These are phyloP conservation scores for Cuculus canorus DNA, from an alignment of 2,797 vertebrate genomes.

Conservation along the genomic window DNA sequence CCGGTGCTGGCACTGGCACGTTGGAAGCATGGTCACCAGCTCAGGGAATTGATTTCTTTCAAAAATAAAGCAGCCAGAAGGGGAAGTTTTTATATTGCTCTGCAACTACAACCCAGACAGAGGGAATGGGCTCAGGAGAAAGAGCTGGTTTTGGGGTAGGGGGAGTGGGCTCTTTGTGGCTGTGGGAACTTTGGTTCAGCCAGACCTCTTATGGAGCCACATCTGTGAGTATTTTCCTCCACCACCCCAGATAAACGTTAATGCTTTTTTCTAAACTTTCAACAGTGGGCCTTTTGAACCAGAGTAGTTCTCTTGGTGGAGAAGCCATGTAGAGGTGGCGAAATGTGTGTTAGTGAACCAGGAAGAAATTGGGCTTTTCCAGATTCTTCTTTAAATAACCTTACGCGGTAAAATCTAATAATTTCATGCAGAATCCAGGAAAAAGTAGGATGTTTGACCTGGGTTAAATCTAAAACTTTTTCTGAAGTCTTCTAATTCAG, in stretches of 20 bases:
- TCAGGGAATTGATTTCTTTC: not conserved
- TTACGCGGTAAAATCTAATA: not conserved
- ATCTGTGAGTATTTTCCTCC: not conserved
- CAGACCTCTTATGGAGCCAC: not conserved
- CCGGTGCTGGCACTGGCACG: not conserved
- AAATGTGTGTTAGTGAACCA: not conserved
- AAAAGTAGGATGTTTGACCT: not conserved
- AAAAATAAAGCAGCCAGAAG: not conserved
- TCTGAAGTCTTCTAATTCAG: not conserved
- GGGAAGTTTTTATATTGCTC: accelerated
- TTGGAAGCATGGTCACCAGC: not conserved
- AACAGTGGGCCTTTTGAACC: not conserved
- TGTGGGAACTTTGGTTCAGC: not conserved
- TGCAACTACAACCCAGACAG: not conserved
- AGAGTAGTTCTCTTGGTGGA: accelerated
- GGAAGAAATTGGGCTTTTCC: not conserved
- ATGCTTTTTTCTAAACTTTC: not conserved
- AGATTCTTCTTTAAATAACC: not conserved
- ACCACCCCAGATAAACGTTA: accelerated
- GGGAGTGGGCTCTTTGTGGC: not conserved
- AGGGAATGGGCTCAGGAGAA: not conserved
- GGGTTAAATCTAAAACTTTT: not conserved
- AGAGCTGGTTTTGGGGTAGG: not conserved
- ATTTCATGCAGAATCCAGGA: accelerated
- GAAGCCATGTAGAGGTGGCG: not conserved